Conservation (phyloP, 2,888 invertebrate species). For the Pandemis heparana region DNA sequence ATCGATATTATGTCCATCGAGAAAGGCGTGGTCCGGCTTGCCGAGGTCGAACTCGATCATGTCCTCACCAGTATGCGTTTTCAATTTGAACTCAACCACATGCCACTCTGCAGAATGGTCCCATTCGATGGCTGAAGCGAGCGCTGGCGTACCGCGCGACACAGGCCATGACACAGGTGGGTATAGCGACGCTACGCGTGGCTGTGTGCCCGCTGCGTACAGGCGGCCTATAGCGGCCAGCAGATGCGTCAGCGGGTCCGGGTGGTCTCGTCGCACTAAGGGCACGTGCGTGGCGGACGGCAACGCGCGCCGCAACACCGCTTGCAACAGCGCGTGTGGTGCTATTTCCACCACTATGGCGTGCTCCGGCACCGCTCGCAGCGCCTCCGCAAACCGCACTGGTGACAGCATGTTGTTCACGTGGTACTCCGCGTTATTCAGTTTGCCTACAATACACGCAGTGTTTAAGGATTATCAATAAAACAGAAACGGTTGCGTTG, state of each 20-base stretch:
- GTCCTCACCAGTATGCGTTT: constrained; percentile 89
- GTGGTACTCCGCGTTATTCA: constrained; percentile 97
- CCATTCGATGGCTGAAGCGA: constrained; percentile 95
- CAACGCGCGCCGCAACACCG: constrained; percentile 95
- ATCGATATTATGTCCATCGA: constrained; percentile 96
- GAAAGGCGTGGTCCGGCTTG: constrained; percentile 90
- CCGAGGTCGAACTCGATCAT: constrained; percentile 91
- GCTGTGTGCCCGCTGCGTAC: constrained; percentile 92
- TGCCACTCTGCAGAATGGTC: constrained; percentile 96
- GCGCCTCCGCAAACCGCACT: constrained; percentile 96
- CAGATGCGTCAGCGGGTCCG: constrained; percentile 91
- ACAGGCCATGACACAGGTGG: constrained; percentile 94
- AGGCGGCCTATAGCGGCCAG: constrained; percentile 93
- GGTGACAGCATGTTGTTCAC: constrained; percentile 98
- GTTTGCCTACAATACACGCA: constrained; percentile 82
- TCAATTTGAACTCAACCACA: constrained; percentile 90
- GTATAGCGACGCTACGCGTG: constrained; percentile 90
- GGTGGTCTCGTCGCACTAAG: constrained; percentile 93
- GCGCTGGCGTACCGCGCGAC: constrained; percentile 95
- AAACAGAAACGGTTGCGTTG: no score
- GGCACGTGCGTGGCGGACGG: constrained; percentile 92
- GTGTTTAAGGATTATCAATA: no score
- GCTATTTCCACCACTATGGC: constrained; percentile 97
- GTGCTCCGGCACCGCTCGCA: constrained; percentile 94
- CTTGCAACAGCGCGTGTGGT: constrained; percentile 97